Evolutionary conservation across 2,888 invertebrate species (phyloP), one percentile per base, ranked within the genome.

Genomic region (Taenaris catops): DNA sequence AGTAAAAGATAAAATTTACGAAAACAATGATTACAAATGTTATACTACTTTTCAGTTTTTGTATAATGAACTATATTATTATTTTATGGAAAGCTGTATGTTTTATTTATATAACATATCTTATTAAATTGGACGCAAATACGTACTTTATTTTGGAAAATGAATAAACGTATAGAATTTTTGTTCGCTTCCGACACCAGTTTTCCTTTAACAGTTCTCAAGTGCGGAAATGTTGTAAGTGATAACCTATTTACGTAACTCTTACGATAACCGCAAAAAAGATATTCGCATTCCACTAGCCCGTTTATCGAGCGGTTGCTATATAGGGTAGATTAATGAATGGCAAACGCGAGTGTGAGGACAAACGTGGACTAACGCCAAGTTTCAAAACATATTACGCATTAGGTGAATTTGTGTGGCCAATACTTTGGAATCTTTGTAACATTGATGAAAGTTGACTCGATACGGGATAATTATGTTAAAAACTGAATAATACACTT

Each of bases 271-370:
- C 52, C 36, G 42, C 49, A 50, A 38, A 70, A 69, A 68, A 71
- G 52, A 44, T 41, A 53, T 58, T 52, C 52, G 58, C 58, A 63
- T 66, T 56, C 64, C 59, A 48, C 55, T 58, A 50, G 49, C 44
- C 69, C 64, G 59, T 71, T 56, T 75, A 72, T 51, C 35, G 67
- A 65, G 61, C 58, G 53, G 57, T 65, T 68, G 57, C 74, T 75
- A 64, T 76, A 64, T 67, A 71, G 63, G 70, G 68, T 62, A 51
- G 59, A 68, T 67, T 73, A 76, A 76, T 78, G 73, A 78, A 76
- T 75, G 74, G 59, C 60, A 71, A 74, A 74, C 70, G 65, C 55
- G 57, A 57, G 62, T 40, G 46, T 42, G 39, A 44, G 35, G 28
- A 31, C 36, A 34, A 26, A 24, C 31, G 16, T 24, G 26, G 28